phyloP scores from a whole-genome alignment of 2,888 invertebrate genomes.

The Venusia cambrica region DNA sequence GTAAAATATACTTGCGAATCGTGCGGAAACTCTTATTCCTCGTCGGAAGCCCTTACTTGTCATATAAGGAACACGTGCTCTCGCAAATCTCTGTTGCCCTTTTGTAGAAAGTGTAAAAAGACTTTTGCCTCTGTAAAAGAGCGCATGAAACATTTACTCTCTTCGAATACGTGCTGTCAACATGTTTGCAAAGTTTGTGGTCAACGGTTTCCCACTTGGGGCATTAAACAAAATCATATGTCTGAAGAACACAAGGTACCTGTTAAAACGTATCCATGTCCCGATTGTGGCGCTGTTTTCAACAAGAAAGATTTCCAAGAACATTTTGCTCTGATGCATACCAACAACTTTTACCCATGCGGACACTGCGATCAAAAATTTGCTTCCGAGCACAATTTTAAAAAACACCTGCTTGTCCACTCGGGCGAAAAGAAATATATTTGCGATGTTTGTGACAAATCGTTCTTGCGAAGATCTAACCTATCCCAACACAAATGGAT shows the following conservation, averaged over 20 bases:
- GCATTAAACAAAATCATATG: conserved; percentile 40
- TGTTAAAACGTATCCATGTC: conserved; percentile 36
- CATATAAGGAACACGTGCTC: conserved; percentile 39
- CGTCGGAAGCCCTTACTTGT: conserved; percentile 32
- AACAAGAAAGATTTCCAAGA: conserved; percentile 32
- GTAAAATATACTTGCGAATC: conserved; percentile 44
- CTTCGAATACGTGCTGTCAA: conserved; percentile 39
- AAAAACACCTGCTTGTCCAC: conserved; percentile 39
- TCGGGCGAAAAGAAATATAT: conserved; percentile 41
- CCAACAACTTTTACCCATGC: conserved; percentile 38
- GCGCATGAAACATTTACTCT: conserved; percentile 36
- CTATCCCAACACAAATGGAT: conserved; percentile 49
- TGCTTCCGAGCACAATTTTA: conserved; percentile 37
- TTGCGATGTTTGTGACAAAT: conserved; percentile 44
- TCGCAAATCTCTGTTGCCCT: conserved; percentile 28
- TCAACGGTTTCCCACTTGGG: conserved; percentile 41
- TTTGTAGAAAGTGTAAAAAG: conserved; percentile 43
- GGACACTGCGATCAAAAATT: conserved; percentile 42
- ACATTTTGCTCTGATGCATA: conserved; percentile 44
- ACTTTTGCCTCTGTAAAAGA: conserved; percentile 38
- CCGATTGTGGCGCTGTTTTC: conserved; percentile 43
- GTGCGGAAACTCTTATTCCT: conserved; percentile 47
- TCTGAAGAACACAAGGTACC: conserved; percentile 34
- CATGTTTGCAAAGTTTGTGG: conserved; percentile 41
- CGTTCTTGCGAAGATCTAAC: conserved; percentile 41